Percentiles rank a stretch among this genome's conserved stretches.
Conservation (phyloP, 2,797 vertebrate genomes). For the Octomys mimax region DNA sequence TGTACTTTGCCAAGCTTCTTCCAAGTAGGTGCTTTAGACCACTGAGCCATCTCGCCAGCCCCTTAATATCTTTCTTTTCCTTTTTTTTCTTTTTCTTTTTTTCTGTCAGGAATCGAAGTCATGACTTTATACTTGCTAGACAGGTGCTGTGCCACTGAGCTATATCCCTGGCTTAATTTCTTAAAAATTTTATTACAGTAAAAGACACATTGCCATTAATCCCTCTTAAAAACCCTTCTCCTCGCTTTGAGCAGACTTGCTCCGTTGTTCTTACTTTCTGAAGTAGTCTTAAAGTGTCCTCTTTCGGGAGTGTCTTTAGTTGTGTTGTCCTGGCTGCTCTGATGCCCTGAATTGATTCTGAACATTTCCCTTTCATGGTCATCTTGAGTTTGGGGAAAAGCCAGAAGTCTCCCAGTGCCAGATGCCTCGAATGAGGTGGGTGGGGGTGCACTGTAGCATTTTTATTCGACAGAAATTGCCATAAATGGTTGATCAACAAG, state of each 20-base stretch:
- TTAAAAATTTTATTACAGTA: not conserved
- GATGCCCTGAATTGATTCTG: not conserved
- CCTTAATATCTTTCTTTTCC: too few species aligned
- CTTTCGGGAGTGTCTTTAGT: not conserved
- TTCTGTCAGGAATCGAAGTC: too few species aligned
- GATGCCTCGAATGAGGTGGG: not conserved
- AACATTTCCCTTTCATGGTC: not conserved
- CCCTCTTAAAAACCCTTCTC: not conserved
- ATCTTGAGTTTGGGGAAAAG: not conserved
- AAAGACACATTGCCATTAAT: not conserved
- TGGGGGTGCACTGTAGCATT: not conserved
- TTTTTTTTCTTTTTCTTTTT: too few species aligned
- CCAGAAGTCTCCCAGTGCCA: not conserved
- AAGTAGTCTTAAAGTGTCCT: not conserved
- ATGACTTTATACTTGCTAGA: too few species aligned
- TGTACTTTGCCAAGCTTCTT: too few species aligned
- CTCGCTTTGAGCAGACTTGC: not conserved
- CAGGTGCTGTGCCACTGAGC: too few species aligned
- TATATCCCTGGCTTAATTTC: not conserved
- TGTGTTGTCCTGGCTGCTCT: not conserved
- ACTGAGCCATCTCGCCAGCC: too few species aligned
- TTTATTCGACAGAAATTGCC: not conserved
- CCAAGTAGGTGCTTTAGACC: too few species aligned
- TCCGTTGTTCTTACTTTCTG: not conserved
- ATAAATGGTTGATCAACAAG: not conserved